Base-by-base conservation (phyloP, 2,797 vertebrate species). In the Acanthopagrus latus region DNA sequence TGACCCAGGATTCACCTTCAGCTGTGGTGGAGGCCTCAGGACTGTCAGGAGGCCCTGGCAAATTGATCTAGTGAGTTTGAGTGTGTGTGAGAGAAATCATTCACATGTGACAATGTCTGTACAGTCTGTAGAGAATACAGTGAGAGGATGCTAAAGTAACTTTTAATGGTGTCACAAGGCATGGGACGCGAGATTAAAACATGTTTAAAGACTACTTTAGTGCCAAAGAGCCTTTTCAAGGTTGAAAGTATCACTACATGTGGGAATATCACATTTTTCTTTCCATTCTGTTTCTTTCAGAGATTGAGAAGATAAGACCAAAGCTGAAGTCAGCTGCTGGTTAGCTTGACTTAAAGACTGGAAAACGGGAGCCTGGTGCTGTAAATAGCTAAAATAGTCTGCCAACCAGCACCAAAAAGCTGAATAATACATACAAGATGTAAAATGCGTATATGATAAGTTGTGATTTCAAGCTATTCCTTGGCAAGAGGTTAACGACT, bases 1-100 rank as follows among this genome's bases (percentile, higher is more conserved):
- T 78, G 64, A 86, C 58, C 77, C 41, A 18, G 2, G 72, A 82
- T 48, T 80, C 63, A 83, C 65, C 68, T 64, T 47, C 16, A 44
- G 41, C 64, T 46, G 58, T 47, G 38, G 71, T 43, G 21, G 51
- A 17, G 65, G 66, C 71, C 56, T 63, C 17, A 4, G 62, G 64
- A 64, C 47, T 16, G 27, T 62, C 46, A 81, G 9, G 29, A 64
- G 46, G 9, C n/a, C 20, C 47, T 52, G 43, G 44, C 71, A 70
- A 81, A 71, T 16, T 7, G 5, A 76, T 60, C 50, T 20, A 17
- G 17, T 27, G 16, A 70, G 33, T 56, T 21, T 62, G 48, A 41
- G 41, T 33, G 44, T 59, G 52, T 68, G 44, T 14, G 7, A 13
- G 27, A 23, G 55, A 23, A 47, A 6, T 18, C 1, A 0, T 69